A percentile compares a stretch with the other conserved stretches of the same genome.
Conservation (phyloP, 2,797 vertebrate genomes). For the Neoniphon sammara region DNA sequence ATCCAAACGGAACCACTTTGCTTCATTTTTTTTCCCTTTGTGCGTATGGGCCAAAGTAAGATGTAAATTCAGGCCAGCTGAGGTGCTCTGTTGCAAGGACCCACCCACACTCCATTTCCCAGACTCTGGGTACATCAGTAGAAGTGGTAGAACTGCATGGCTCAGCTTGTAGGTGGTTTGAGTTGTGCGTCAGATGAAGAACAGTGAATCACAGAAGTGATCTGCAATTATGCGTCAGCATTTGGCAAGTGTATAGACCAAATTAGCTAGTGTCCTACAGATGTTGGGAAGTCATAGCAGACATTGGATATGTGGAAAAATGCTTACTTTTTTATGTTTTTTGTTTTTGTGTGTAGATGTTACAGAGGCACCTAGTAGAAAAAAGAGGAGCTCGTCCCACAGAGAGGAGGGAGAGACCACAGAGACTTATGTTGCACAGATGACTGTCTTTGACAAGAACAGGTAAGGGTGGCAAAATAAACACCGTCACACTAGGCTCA, state of each 20-base stretch:
- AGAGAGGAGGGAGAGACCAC: conserved; percentile 92
- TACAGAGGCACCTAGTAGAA: conserved; percentile 86
- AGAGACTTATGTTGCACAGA: conserved; percentile 94
- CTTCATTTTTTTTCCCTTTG: neutral
- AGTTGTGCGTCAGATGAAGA: neutral
- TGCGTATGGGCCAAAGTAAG: neutral
- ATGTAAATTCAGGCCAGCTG: neutral
- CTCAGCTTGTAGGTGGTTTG: neutral
- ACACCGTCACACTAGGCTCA: neutral
- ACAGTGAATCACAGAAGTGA: neutral
- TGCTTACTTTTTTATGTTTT: neutral
- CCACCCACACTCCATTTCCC: neutral
- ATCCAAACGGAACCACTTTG: neutral
- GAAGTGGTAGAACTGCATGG: neutral
- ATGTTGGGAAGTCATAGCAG: neutral
- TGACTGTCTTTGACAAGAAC: conserved; percentile 99
- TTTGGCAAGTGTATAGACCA: too few species aligned
- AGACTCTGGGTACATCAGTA: neutral
- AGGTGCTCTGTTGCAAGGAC: neutral
- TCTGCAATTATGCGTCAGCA: neutral
- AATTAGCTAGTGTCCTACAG: neutral
- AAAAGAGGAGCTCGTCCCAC: conserved; percentile 90
- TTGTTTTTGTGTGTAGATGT: conserved; percentile 84
- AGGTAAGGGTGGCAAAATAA: conserved; percentile 74
- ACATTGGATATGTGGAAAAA: neutral